phyloP scores from a whole-genome alignment of 2,113 vertebrate genomes.

The Tetrao urogallus region DNA sequence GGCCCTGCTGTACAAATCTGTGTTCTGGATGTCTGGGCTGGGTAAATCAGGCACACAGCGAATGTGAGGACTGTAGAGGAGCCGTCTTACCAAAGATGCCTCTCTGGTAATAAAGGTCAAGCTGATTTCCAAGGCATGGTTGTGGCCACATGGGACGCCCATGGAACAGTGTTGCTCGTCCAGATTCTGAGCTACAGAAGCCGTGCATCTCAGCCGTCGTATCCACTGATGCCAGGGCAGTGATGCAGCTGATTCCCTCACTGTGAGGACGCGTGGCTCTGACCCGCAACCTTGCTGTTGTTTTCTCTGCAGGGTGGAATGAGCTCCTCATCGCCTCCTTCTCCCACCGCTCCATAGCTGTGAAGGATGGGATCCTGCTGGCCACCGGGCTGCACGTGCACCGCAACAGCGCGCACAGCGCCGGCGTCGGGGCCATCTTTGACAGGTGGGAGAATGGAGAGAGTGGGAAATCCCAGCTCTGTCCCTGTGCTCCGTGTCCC shows the following conservation, averaged over 20 bases:
- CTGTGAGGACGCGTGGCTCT: neutral
- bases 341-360: constrained; percentile 95
- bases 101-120: neutral
- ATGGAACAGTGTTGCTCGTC: neutral
- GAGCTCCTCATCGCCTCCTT: constrained; percentile 98
- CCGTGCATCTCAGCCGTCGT: neutral
- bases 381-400: constrained; percentile 97
- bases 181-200: accelerated
- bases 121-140: neutral
- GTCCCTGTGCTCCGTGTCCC: neutral
- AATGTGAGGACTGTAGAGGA: neutral
- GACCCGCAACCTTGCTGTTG: neutral
- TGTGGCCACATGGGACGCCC: accelerated
- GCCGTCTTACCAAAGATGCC: neutral
- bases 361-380: constrained; percentile 96
- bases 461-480: accelerated
- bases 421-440: constrained; percentile 97
- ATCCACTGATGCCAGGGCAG: too few species aligned
- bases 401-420: constrained; percentile 96
- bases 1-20: neutral
- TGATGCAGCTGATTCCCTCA: neutral
- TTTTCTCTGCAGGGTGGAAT: constrained; percentile 89
- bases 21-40: neutral
- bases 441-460: constrained; percentile 85
- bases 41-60: neutral